Conservation (phyloP, 1,140 invertebrate genomes). For the Mycetomoellerius zeteki region DNA sequence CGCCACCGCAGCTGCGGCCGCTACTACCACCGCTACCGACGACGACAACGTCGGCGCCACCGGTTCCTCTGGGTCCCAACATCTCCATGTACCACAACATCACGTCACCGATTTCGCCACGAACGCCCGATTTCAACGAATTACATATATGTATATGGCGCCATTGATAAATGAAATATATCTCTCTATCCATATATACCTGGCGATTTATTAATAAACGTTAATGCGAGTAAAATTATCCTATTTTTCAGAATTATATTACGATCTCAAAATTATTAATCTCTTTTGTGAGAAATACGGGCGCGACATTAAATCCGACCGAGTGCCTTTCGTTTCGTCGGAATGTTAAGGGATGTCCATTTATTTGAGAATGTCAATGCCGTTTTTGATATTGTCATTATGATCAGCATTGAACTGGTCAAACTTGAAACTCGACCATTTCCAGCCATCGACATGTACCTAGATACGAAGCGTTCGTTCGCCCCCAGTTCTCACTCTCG, state of each 20-base stretch:
- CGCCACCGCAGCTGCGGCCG: constrained; percentile 14
- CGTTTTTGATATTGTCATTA: not conserved
- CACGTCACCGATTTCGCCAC: constrained; percentile 3
- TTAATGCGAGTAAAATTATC: not conserved
- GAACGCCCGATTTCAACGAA: not conserved
- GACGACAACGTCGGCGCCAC: constrained; percentile 35
- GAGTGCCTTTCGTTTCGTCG: not conserved
- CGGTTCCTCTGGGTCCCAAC: not conserved
- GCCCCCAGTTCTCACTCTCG: constrained; percentile 11
- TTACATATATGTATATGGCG: not conserved
- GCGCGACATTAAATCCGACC: not conserved
- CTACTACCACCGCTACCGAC: constrained; percentile 27
- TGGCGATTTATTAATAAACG: not conserved
- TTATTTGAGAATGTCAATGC: constrained; percentile 1
- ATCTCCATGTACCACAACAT: constrained; percentile 1
- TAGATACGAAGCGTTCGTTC: not conserved
- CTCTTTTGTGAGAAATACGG: not conserved
- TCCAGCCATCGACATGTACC: not conserved
- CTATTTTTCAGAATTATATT: not conserved
- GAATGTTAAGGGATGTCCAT: not conserved
- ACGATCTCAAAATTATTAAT: not conserved
- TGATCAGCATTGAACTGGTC: not conserved
- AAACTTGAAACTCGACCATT: not conserved
- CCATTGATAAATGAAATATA: not conserved
- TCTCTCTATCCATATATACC: not conserved